Percentiles rank a stretch among this genome's conserved stretches.
Conservation (phyloP, 92 coral and sea anemone genomes). For the Phymanthus crucifer region DNA sequence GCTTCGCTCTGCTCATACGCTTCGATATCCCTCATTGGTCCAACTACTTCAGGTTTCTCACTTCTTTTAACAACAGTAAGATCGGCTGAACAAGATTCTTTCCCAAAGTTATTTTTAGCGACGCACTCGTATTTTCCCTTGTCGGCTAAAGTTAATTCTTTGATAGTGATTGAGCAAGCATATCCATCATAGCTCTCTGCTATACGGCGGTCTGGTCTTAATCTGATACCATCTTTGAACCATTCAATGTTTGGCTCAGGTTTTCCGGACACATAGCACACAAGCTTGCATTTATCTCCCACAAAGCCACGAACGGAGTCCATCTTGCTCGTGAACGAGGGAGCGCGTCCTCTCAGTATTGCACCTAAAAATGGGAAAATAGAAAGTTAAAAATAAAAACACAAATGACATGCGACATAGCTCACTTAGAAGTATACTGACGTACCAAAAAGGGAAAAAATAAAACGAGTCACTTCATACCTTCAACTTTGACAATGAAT, state of each 20-base stretch:
- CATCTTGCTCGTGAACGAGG: conserved; percentile 27
- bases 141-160: conserved; percentile 37
- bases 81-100: conserved; percentile 56
- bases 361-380: conserved; percentile 37
- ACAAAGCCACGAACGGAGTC: conserved; percentile 50
- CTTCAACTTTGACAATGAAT: conserved; percentile 58
- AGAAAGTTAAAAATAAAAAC: background rate
- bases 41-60: conserved; percentile 69
- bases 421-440: too few relatives aligned
- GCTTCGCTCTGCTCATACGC: conserved; percentile 76
- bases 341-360: conserved; percentile 49
- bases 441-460: background rate
- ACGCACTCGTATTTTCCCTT: conserved; percentile 62
- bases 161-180: conserved; percentile 26
- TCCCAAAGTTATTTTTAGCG: conserved; percentile 52
- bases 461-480: background rate
- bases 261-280: conserved; percentile 58
- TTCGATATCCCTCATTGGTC: conserved; percentile 66
- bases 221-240: conserved; percentile 56
- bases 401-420: too few relatives aligned
- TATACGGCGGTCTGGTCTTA: conserved; percentile 54
- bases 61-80: conserved; percentile 52
- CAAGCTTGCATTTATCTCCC: conserved; percentile 61
- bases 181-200: conserved; percentile 35
- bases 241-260: conserved; percentile 69